A percentile compares a stretch with the other conserved stretches of the same genome.
Evolutionary conservation across 1,140 invertebrate genomes (phyloP).

Genomic region (Lethocerus indicus): DNA sequence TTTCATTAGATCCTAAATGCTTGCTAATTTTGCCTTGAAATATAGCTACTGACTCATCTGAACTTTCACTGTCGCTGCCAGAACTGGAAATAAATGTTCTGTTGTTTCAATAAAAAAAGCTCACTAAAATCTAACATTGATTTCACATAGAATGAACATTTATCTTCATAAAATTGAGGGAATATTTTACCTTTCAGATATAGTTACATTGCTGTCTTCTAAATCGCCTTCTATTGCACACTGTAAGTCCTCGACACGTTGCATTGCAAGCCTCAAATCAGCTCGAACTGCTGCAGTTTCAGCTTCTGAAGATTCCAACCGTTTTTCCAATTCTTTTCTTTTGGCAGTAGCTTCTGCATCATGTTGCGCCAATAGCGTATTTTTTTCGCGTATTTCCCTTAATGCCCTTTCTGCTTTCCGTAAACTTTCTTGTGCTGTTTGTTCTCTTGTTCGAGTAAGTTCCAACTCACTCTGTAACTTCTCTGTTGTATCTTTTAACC

Average conservation of each 20-base stretch:
- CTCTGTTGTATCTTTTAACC: slow-evolving; percentile 71
- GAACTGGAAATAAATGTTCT: no score
- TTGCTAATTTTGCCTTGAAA: no score
- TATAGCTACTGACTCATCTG: no score
- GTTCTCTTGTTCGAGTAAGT: slow-evolving; percentile 47
- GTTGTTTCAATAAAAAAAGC: no score
- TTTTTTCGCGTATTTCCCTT: slow-evolving; percentile 56
- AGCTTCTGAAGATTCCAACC: slow-evolving; percentile 42
- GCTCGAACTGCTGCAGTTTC: slow-evolving; percentile 40
- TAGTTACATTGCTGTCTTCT: no score
- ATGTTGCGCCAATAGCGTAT: slow-evolving; percentile 37
- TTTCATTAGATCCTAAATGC: no score
- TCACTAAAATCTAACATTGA: no score
- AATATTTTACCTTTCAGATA: no score
- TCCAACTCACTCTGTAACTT: slow-evolving; percentile 57
- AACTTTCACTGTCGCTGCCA: no score
- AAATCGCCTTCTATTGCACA: slow-evolving; percentile 63
- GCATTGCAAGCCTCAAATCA: slow-evolving; percentile 62
- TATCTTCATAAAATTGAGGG: no score
- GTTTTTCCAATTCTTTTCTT: slow-evolving; percentile 48
- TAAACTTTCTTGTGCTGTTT: slow-evolving; percentile 52
- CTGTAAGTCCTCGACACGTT: slow-evolving; percentile 69
- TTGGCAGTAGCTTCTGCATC: slow-evolving; percentile 55
- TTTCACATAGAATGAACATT: no score
- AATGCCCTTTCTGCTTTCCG: slow-evolving; percentile 47